These are phyloP conservation scores for Zaprionus ornatus DNA, from an alignment of 1,140 invertebrate genomes.

Conservation along the genomic window DNA sequence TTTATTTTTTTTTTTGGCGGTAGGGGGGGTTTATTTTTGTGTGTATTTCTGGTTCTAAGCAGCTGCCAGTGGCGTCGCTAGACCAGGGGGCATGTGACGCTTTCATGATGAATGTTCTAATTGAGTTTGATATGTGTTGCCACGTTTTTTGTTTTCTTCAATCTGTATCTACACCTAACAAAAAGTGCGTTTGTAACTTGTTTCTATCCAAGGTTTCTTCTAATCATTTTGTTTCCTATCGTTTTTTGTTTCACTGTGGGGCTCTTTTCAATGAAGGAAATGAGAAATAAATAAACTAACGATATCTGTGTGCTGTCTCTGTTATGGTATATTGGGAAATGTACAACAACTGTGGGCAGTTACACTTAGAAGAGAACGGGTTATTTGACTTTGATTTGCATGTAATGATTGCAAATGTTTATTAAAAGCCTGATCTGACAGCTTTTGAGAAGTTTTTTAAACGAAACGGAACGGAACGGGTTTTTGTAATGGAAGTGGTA, in stretches of 20 bases:
- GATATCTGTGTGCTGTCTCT: not conserved
- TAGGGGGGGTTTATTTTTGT: slow-evolving; percentile 22
- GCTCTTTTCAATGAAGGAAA: slow-evolving; percentile 38
- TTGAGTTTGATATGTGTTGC: slow-evolving; percentile 52
- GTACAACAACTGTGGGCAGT: slow-evolving; percentile 2
- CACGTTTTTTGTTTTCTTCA: not conserved
- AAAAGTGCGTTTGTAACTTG: slow-evolving; percentile 30
- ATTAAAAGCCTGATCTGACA: not conserved
- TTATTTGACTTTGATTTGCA: slow-evolving; percentile 22
- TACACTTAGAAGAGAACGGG: slow-evolving; percentile 7
- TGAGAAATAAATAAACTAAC: slow-evolving; percentile 2
- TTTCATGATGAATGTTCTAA: slow-evolving; percentile 53
- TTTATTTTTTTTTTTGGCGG: slow-evolving; percentile 16
- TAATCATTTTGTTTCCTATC: slow-evolving; percentile 50
- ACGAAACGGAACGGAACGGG: not conserved
- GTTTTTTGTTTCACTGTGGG: slow-evolving; percentile 1
- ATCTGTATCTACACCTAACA: not conserved
- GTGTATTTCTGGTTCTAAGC: slow-evolving; percentile 55
- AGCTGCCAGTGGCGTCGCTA: slow-evolving; percentile 34
- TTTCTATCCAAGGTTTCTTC: slow-evolving; percentile 36
- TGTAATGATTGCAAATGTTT: not conserved
- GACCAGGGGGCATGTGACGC: slow-evolving; percentile 33
- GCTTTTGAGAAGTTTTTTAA: not conserved
- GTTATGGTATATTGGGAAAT: not conserved
- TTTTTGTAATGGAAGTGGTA: slow-evolving; percentile 3